Evolutionary conservation across 2,113 vertebrate species (phyloP), one percentile per base, ranked within the genome.

Genomic region (Toxostoma redivivum): DNA sequence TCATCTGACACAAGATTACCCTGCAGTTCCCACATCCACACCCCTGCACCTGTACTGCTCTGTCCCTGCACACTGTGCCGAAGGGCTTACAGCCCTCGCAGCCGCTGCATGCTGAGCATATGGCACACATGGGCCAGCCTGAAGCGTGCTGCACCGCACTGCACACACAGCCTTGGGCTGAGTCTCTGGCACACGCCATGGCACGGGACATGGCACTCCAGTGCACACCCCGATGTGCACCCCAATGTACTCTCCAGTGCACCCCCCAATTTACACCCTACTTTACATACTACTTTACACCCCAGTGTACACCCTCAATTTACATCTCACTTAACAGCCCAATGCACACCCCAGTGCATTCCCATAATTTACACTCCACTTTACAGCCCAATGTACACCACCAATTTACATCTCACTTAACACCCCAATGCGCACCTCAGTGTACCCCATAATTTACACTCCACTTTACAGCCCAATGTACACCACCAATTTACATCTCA

Each of bases 31-130:
- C 50, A 37, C 38, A 7, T 22, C 20, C 25, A 5, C 54, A 38
- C 5, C 33, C 35, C 24, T 18, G 14, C 21, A 17, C 24, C 30
- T 3, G 10, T 12, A 11, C 37, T 3, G 5, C 72, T n/a, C 38
- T 22, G 9, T 40, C 35, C 45, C 38, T 7, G 7, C 2, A 3
- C 38, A 7, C 12, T 0, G 6, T 11, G 16, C 56, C 2, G 0
- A 12, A 25, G 35, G 35, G 28, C 37, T 10, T 1, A 42, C 47
- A 50, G 82, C 56, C 40, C 58, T 30, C 1, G 1, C 25, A 44
- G 61, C 42, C 0, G 0, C 70, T 16, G 62, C 58, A 24, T 1
- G 1, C 67, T 1, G 0, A 50, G 33, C 48, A 20, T 33, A 14
- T 2, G 70, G 37, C 10, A 7, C 67, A 8, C n/a, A 0, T 0